Percentiles rank a stretch among this genome's conserved stretches.
phyloP scores from a whole-genome alignment of 2,113 vertebrate genomes.

The Aldabrachelys gigantea region DNA sequence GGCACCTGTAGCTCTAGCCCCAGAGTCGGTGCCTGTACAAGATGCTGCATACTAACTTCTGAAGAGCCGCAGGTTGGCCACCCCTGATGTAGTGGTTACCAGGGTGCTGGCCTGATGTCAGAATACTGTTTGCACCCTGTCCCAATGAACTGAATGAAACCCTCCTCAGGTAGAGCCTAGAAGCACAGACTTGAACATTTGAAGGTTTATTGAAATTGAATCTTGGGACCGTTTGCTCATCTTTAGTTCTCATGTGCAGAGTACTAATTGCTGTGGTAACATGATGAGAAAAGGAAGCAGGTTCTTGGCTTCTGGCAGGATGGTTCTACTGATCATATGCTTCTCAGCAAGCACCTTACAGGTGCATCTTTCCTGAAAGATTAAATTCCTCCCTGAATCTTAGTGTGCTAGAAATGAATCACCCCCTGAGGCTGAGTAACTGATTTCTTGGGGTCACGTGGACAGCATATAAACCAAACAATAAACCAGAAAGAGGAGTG shows the following conservation, averaged over 20 bases:
- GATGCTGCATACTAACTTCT: too few species aligned
- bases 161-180: not conserved
- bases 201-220: conserved; percentile 28
- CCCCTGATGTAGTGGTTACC: not conserved
- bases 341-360: conserved; percentile 65
- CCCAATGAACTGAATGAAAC: not conserved
- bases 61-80: too few species aligned
- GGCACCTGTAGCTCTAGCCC: too few species aligned
- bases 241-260: conserved; percentile 12
- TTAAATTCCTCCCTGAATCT: conserved; percentile 67
- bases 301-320: conserved; percentile 62
- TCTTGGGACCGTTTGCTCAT: conserved; percentile 1
- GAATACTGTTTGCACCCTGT: not conserved
- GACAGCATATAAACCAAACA: conserved; percentile 27
- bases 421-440: conserved; percentile 56
- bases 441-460: conserved; percentile 42
- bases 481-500: conserved; percentile 37
- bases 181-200: not conserved
- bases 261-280: conserved; percentile 61
- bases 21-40: too few species aligned
- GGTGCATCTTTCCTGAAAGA: conserved; percentile 67
- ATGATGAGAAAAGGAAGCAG: conserved; percentile 53
- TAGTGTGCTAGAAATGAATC: conserved; percentile 57
- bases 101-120: not conserved
- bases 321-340: conserved; percentile 18